Evolutionary conservation across 2,797 vertebrate species (phyloP).

Genomic region (Tachyglossus aculeatus): DNA sequence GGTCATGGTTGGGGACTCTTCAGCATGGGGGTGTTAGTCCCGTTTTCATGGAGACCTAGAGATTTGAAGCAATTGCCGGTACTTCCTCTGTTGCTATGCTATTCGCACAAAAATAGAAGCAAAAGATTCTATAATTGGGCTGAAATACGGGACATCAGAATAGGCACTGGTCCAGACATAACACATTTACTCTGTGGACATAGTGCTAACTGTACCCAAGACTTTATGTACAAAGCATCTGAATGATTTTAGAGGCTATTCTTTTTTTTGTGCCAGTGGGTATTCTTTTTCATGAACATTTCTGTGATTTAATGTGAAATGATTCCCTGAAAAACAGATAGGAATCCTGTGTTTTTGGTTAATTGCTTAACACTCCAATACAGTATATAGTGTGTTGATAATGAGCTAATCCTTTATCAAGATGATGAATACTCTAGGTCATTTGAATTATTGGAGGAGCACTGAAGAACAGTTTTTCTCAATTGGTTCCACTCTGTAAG

Average conservation of each 20-base stretch:
- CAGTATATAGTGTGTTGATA: too few species aligned
- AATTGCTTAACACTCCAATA: too few species aligned
- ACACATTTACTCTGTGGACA: background rate
- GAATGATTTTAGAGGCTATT: background rate
- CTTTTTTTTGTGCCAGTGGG: background rate
- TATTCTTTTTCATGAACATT: background rate
- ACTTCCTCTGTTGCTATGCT: constrained; percentile 28
- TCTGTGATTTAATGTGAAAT: background rate
- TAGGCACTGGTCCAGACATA: constrained; percentile 1
- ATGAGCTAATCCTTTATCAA: too few species aligned
- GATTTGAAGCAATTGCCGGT: constrained; percentile 28
- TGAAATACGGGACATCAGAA: constrained; percentile 15
- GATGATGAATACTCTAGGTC: too few species aligned
- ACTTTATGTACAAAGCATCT: background rate
- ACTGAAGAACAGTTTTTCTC: too few species aligned
- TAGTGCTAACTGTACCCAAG: background rate
- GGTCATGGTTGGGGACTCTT: background rate
- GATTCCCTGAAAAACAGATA: background rate
- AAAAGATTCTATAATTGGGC: constrained; percentile 33
- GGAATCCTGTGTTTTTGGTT: background rate
- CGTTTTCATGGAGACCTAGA: constrained; percentile 5
- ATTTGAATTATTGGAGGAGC: too few species aligned
- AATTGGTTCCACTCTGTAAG: too few species aligned
- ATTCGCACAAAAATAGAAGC: constrained; percentile 33
- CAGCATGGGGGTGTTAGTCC: background rate